phyloP scores from a whole-genome alignment of 2,797 vertebrate genomes.

The Malacoraja senta region DNA sequence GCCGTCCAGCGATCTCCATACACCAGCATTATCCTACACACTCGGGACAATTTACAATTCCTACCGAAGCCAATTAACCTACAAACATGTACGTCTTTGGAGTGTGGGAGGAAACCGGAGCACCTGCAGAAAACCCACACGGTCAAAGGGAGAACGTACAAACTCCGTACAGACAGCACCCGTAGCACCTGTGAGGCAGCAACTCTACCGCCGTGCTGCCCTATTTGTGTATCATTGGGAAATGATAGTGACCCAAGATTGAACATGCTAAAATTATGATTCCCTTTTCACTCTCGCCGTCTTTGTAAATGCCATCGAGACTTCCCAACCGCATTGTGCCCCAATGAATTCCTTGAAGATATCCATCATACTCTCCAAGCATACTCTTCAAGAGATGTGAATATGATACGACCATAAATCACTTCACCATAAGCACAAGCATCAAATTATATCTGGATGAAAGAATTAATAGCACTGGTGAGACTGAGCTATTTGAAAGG shows the following conservation, averaged over 20 bases:
- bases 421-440: neutral
- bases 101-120: too few relatives aligned
- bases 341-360: neutral
- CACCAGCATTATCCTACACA: too few relatives aligned
- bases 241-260: neutral
- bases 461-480: slow-evolving; percentile 9
- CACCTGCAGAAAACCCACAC: too few relatives aligned
- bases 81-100: too few relatives aligned
- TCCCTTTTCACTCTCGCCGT: neutral
- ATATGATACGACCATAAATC: slow-evolving; percentile 1
- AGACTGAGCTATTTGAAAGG: neutral
- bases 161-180: too few relatives aligned
- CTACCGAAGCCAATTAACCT: too few relatives aligned
- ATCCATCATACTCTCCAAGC: neutral
- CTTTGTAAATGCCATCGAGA: neutral
- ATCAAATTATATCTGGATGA: neutral
- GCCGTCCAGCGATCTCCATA: too few relatives aligned
- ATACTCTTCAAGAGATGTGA: neutral
- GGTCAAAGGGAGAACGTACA: too few relatives aligned
- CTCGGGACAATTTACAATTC: too few relatives aligned
- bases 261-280: neutral
- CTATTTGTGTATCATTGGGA: neutral
- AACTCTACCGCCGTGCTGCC: too few relatives aligned
- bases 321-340: neutral
- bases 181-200: too few relatives aligned